Evolutionary conservation across 2,113 vertebrate species (phyloP), one percentile per base, ranked within the genome.

Genomic region (Forbesichthys agassizii): DNA sequence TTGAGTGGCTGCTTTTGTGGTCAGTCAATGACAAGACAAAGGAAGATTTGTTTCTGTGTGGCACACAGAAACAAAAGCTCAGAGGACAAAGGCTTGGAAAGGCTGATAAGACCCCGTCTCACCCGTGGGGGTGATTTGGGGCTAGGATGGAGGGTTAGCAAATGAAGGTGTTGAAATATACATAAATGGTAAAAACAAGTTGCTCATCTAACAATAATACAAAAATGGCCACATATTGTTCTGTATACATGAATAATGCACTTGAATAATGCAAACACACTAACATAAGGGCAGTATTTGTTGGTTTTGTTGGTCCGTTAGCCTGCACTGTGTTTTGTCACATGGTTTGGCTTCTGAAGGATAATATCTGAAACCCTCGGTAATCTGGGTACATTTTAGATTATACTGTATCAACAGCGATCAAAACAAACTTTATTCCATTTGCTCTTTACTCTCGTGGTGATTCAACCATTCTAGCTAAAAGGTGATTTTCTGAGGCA

Each of bases 301-400:
- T 8, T 18, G 11, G 42, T 11, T 63, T 46, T 47, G 14, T 8
- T 18, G 11, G 42, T 11, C 46, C 68, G 36, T 64, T 71, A 64
- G 61, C 42, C 71, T 69, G 73, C 62, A 51, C 49, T 66, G 61
- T 63, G 62, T 65, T 71, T 77, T 77, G 80, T 73, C 79, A 71
- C 53, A 75, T 75, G 82, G 87, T 79, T 84, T 82, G 68, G 68
- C 66, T 75, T 79, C 66, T 62, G 67, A 76, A 64, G 76, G 84
- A 85, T 89, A 77, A 88, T 87, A 83, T 70, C 12, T 63, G 2
- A 79, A 86, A 81, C 79, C 70, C 65, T 66, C 72, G 20, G 77
- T 85, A 88, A 90, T 90, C 84, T 82, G 79, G 67, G 72, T 77
- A 82, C 66, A 88, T 83, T 83, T 86, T 67, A 72, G 75, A 84